phyloP scores from a whole-genome alignment of 1,140 invertebrate species.

The Trichonephila clavipes region DNA sequence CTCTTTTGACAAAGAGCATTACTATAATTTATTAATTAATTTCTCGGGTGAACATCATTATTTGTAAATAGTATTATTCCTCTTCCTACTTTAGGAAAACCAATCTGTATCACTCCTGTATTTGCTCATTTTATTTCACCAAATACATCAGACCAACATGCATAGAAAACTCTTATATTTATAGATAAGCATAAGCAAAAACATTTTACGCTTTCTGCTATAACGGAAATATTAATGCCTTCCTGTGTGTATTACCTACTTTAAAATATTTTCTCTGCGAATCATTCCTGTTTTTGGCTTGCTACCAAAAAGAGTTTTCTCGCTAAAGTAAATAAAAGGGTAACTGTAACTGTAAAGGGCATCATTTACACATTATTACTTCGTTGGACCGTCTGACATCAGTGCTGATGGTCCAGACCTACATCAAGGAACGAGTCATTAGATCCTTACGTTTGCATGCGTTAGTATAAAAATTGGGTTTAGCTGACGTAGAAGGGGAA shows the following conservation, averaged over 20 bases:
- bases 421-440: slow-evolving; percentile 14
- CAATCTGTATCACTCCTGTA: too few species aligned
- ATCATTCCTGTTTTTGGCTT: not conserved
- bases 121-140: too few species aligned
- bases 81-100: too few species aligned
- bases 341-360: not conserved
- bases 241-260: not conserved
- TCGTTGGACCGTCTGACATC: not conserved
- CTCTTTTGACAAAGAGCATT: too few species aligned
- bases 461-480: slow-evolving; percentile 12
- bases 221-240: not conserved
- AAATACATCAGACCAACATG: not conserved
- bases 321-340: not conserved
- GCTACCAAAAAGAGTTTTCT: not conserved
- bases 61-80: too few species aligned
- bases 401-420: slow-evolving; percentile 4
- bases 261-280: not conserved
- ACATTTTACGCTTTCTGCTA: not conserved
- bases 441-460: not conserved
- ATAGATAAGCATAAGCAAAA: not conserved
- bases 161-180: not conserved
- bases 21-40: too few species aligned
- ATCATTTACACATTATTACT: slow-evolving; percentile 32
- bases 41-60: too few species aligned
- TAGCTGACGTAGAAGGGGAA: not conserved